phyloP scores from a whole-genome alignment of 2,888 invertebrate genomes.

The Epirrhoe alternata region DNA sequence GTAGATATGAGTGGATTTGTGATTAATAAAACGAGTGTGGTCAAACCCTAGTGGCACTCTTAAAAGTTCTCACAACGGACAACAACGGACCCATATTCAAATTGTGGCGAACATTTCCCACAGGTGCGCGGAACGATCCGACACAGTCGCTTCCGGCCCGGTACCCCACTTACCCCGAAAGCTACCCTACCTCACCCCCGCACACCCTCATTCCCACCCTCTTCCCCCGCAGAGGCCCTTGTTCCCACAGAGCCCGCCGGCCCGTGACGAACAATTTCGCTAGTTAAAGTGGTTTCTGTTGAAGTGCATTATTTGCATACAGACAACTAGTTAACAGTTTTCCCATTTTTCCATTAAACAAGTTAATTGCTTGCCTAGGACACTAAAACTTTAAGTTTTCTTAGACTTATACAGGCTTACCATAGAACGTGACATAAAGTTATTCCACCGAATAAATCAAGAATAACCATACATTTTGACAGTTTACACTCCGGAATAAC shows the following conservation, averaged over 20 bases:
- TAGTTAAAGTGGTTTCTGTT: constrained; percentile 58
- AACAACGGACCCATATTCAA: constrained; percentile 60
- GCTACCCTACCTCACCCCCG: constrained; percentile 47
- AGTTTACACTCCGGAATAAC: no score
- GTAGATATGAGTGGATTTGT: not conserved
- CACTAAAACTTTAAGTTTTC: constrained; percentile 5
- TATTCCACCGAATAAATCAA: no score
- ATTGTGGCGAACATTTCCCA: constrained; percentile 73
- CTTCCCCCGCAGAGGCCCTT: constrained; percentile 50
- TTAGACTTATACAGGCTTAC: no score
- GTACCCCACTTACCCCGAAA: constrained; percentile 70
- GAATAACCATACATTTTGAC: no score
- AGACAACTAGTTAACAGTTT: constrained; percentile 29
- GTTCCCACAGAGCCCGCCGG: constrained; percentile 77
- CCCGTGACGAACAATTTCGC: constrained; percentile 74
- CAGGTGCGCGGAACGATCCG: constrained; percentile 78
- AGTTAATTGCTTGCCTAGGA: constrained; percentile 9
- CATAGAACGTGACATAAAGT: no score
- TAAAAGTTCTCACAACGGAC: not conserved
- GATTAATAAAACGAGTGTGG: not conserved
- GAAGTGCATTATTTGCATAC: constrained; percentile 54
- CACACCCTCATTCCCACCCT: constrained; percentile 50
- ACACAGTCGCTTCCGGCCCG: constrained; percentile 77
- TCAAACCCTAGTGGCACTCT: not conserved
- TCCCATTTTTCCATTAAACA: constrained; percentile 26